phyloP scores from a whole-genome alignment of 2,888 invertebrate genomes.

The Acanthococcus lagerstroemiae region DNA sequence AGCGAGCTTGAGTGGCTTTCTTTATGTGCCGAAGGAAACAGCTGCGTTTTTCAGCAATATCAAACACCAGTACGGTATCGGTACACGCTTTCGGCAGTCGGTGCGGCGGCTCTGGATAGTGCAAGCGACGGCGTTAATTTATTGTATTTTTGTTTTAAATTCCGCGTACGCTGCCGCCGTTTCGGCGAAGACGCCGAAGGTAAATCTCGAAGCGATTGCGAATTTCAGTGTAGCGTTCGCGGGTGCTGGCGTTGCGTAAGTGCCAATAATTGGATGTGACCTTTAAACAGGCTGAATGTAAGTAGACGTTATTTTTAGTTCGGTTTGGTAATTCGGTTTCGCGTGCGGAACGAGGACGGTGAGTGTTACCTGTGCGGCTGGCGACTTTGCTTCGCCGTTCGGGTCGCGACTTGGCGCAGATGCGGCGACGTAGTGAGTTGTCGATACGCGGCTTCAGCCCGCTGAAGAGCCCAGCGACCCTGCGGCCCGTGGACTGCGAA shows the following conservation, averaged over 20 bases:
- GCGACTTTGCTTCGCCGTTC: too few species aligned
- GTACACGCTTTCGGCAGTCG: neutral
- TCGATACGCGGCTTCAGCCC: too few species aligned
- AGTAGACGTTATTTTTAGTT: neutral
- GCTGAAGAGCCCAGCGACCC: too few species aligned
- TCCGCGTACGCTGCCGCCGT: neutral
- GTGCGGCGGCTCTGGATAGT: neutral
- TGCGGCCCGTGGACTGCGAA: too few species aligned
- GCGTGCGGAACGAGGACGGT: neutral
- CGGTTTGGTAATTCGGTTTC: neutral
- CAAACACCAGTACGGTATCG: conserved; percentile 5
- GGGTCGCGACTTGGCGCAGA: too few species aligned
- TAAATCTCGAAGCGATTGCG: neutral
- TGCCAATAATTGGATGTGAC: neutral
- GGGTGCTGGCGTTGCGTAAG: neutral
- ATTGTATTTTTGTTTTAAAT: neutral
- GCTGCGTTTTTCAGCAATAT: conserved; percentile 28
- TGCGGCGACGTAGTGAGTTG: too few species aligned
- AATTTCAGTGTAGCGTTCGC: neutral
- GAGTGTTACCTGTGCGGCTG: too few species aligned
- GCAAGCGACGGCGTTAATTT: neutral
- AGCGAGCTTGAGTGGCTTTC: conserved; percentile 26
- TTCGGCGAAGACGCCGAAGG: neutral
- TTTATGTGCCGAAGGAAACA: conserved; percentile 7
- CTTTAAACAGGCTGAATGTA: neutral